Base-by-base conservation (phyloP, 2,113 vertebrate species). In the Hydropotes inermis region DNA sequence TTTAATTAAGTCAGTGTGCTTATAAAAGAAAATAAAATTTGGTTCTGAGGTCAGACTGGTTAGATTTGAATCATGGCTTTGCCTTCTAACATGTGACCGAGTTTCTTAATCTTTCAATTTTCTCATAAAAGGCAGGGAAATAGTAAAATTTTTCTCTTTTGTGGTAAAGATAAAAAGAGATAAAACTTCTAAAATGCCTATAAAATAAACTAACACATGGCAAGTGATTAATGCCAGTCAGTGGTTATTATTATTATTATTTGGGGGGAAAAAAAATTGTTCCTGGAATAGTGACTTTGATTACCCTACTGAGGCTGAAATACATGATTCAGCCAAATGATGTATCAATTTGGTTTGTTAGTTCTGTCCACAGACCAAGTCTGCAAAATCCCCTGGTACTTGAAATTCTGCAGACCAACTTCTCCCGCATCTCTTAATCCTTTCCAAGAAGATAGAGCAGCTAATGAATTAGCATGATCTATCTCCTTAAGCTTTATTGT, bases 401-500 rank as follows among this genome's bases (percentile, higher is more conserved):
- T 97, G 96, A 98, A 93, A 95, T 84, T 96, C 78, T 81, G 36
- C 97, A 98, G 98, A 92, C 82, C 25, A 27, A 8, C 57, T 87
- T 93, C 83, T 91, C 83, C 93, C 45, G 78, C 36, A 6, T 60
- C 39, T 76, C 57, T 98, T 98, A 98, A 98, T 97, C 96, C 95
- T 55, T 89, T 95, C 91, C 28, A 54, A 94, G 91, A 96, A 98
- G 97, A 98, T 93, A 98, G 82, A 95, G 28, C 52, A 95, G 94
- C 74, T 97, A 97, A 98, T 98, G 94, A 98, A 97, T 98, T 97
- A 94, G 61, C 85, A 95, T 93, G 96, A 93, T 93, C 89, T 89
- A 17, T 96, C 93, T 97, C 89, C 91, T 82, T 98, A 98, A 98
- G 96, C 96, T 95, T 36, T 45, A 94, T 96, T 97, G 97, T 98